phyloP scores from a whole-genome alignment of 2,888 invertebrate genomes.

The Erebia palarica region DNA sequence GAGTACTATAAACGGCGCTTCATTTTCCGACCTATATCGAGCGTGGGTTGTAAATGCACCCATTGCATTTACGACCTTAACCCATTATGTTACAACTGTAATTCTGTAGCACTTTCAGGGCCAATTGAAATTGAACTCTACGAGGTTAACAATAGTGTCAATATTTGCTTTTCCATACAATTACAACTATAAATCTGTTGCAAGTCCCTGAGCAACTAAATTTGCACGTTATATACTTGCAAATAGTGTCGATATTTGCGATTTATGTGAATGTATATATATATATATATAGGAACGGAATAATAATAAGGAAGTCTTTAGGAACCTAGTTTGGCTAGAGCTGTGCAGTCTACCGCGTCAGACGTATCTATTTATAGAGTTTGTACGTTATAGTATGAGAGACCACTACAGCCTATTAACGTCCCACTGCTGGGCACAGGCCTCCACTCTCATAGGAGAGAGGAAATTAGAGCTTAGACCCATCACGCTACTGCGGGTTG shows the following conservation, averaged over 20 bases:
- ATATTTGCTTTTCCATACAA: constrained; percentile 36
- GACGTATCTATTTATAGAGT: constrained; percentile 76
- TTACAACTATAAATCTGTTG: constrained; percentile 36
- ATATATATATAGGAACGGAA: too few species aligned
- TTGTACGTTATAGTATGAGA: constrained; percentile 44
- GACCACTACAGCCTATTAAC: too few species aligned
- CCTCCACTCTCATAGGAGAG: too few species aligned
- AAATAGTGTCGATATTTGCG: constrained; percentile 46
- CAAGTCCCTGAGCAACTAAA: constrained; percentile 27
- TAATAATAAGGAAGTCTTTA: too few species aligned
- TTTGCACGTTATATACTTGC: constrained; percentile 38
- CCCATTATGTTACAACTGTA: constrained; percentile 31
- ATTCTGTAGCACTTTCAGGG: constrained; percentile 21
- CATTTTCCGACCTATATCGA: constrained; percentile 72
- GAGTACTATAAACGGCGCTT: constrained; percentile 77
- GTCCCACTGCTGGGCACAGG: too few species aligned
- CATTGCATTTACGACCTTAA: constrained; percentile 50
- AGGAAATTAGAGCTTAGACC: too few species aligned
- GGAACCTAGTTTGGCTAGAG: constrained; percentile 42
- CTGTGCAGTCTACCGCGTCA: constrained; percentile 71
- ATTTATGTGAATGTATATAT: constrained; percentile 39
- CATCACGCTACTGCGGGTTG: too few species aligned
- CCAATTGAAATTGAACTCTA: constrained; percentile 42
- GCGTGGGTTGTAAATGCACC: constrained; percentile 37
- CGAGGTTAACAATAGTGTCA: constrained; percentile 40